phyloP scores from a whole-genome alignment of 2,888 invertebrate genomes.

The Tachystola acroxantha region DNA sequence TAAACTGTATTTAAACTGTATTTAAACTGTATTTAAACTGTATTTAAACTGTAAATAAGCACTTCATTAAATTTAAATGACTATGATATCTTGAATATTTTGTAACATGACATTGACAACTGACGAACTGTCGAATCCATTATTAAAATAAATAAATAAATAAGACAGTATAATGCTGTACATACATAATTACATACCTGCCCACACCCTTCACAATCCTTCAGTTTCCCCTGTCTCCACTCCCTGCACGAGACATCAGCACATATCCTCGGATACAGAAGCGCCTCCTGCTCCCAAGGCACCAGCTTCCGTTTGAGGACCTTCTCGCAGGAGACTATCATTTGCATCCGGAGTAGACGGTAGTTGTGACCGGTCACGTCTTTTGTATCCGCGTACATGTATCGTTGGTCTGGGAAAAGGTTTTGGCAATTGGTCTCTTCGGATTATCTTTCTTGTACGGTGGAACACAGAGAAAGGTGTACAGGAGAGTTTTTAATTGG shows the following conservation, averaged over 20 bases:
- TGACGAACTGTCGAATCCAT: too few species aligned
- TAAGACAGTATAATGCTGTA: too few species aligned
- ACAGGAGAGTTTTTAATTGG: too few species aligned
- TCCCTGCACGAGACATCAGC: slow-evolving; percentile 74
- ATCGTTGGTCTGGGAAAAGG: slow-evolving; percentile 59
- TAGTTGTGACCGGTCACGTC: slow-evolving; percentile 78
- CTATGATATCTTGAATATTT: too few species aligned
- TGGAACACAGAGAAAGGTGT: too few species aligned
- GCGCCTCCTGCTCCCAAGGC: slow-evolving; percentile 83
- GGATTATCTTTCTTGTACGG: too few species aligned
- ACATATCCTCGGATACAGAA: slow-evolving; percentile 83
- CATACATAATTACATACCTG: slow-evolving; percentile 62
- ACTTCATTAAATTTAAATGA: too few species aligned
- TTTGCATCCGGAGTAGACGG: slow-evolving; percentile 79
- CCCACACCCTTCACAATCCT: slow-evolving; percentile 77
- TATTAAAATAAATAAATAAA: too few species aligned
- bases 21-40: too few species aligned
- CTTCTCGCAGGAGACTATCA: slow-evolving; percentile 79
- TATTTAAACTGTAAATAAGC: too few species aligned
- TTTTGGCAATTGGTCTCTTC: background rate
- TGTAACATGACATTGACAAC: too few species aligned
- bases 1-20: too few species aligned
- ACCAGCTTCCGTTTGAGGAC: slow-evolving; percentile 76
- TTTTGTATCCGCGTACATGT: slow-evolving; percentile 69
- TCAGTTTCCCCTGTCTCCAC: slow-evolving; percentile 63